phyloP scores from a whole-genome alignment of 2,797 vertebrate species.

The Halcyon leucocephala region DNA sequence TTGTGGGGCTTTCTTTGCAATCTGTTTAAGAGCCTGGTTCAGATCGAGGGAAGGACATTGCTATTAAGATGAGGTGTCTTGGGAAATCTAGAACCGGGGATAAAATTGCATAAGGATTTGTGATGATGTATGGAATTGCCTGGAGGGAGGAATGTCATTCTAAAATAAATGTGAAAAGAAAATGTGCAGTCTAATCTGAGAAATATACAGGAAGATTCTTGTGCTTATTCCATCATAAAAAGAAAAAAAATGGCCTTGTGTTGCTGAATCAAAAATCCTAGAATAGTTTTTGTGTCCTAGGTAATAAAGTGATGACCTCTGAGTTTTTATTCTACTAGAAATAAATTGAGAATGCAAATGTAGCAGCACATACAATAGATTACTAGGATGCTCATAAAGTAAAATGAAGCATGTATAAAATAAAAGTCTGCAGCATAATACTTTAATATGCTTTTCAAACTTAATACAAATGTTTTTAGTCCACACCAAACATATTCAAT shows the following conservation, averaged over 20 bases:
- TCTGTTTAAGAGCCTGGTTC: background rate
- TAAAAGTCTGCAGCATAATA: background rate
- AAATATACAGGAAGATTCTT: background rate
- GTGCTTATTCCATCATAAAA: background rate
- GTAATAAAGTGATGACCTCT: background rate
- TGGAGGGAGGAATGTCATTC: slow-evolving; percentile 13
- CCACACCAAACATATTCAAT: background rate
- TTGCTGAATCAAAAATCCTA: background rate
- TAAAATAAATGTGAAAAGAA: slow-evolving; percentile 32
- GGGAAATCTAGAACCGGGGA: slow-evolving; percentile 22
- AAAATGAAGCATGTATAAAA: background rate
- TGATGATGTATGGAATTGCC: slow-evolving; percentile 12
- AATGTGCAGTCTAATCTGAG: background rate
- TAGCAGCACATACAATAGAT: background rate
- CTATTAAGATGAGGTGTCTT: slow-evolving; percentile 7
- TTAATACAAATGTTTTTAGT: background rate
- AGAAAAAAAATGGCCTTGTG: background rate
- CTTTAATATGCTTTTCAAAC: slow-evolving; percentile 3
- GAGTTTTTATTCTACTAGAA: background rate
- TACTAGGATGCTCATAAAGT: background rate
- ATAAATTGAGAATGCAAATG: background rate
- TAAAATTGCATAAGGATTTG: slow-evolving; percentile 48
- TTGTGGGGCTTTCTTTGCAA: background rate
- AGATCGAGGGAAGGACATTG: background rate
- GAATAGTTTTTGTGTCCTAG: background rate